Percentiles rank a stretch among this genome's conserved stretches.
These are phyloP conservation scores for Calameuta filiformis DNA, from an alignment of 2,888 invertebrate genomes.

Conservation along the genomic window DNA sequence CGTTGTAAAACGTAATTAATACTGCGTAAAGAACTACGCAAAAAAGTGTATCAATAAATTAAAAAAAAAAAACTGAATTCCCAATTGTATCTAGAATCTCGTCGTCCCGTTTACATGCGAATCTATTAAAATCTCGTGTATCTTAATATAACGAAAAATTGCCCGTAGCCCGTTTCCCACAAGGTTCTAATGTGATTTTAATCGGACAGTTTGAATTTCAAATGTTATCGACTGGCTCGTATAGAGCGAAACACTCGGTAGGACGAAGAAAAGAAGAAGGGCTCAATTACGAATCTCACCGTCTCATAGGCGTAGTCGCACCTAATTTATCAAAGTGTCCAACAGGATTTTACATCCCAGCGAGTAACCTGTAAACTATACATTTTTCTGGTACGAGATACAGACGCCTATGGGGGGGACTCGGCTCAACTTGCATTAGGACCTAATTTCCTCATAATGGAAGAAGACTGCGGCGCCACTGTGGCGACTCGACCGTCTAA, in stretches of 20 bases:
- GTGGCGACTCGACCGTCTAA: conserved; percentile 42
- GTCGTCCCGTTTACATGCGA: background rate
- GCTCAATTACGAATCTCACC: conserved; percentile 35
- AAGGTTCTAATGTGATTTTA: conserved; percentile 61
- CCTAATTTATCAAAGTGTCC: conserved; percentile 17
- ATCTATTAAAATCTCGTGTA: conserved; percentile 36
- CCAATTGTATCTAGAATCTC: background rate
- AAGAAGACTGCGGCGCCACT: conserved; percentile 51
- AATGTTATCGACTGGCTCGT: conserved; percentile 49
- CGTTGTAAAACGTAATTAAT: background rate
- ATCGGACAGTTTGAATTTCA: conserved; percentile 62
- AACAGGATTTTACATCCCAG: background rate
- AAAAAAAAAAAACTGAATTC: background rate
- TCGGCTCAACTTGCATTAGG: conserved; percentile 33
- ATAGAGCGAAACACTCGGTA: conserved; percentile 23
- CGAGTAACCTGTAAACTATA: background rate
- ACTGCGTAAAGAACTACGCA: background rate
- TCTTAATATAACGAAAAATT: conserved; percentile 21
- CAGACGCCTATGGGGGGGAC: conserved; percentile 17
- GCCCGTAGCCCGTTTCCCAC: conserved; percentile 29
- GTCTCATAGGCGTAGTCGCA: conserved; percentile 32
- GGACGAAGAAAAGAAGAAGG: background rate
- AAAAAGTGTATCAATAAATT: background rate
- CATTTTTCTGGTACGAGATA: background rate
- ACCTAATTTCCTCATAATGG: conserved; percentile 55